phyloP scores from a whole-genome alignment of 2,888 invertebrate species.

The Ennomos erosarius region DNA sequence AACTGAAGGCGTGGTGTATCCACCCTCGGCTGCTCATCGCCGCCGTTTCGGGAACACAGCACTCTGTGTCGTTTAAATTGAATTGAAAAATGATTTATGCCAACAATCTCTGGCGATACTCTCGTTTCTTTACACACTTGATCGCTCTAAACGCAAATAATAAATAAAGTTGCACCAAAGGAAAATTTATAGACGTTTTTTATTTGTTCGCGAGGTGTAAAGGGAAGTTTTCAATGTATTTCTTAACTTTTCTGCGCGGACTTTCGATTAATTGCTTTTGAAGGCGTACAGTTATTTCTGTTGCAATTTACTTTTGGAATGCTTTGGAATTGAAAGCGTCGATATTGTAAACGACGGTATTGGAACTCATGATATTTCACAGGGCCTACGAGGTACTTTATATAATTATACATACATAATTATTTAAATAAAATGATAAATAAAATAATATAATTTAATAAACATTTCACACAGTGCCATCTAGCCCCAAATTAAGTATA shows the following conservation, averaged over 20 bases:
- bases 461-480: no score
- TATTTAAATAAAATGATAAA: no score
- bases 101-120: constrained; percentile 74
- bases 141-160: constrained; percentile 71
- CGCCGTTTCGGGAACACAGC: constrained; percentile 62
- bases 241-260: constrained; percentile 44
- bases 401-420: no score
- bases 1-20: constrained; percentile 46
- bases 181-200: constrained; percentile 58
- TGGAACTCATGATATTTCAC: not conserved
- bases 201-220: constrained; percentile 53
- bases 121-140: constrained; percentile 70
- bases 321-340: constrained; percentile 5
- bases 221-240: constrained; percentile 53
- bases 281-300: constrained; percentile 45
- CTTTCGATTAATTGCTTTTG: constrained; percentile 46
- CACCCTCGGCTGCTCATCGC: constrained; percentile 41
- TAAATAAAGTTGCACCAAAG: constrained; percentile 61
- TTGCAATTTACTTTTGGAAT: constrained; percentile 30
- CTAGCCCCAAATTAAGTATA: no score
- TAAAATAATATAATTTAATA: no score
- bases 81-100: constrained; percentile 82
- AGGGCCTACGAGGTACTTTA: no score
- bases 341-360: not conserved
- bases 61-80: constrained; percentile 79